Percentiles rank a stretch among this genome's conserved stretches.
Evolutionary conservation across 2,888 invertebrate species (phyloP).

Genomic region (Erebia aethiops): DNA sequence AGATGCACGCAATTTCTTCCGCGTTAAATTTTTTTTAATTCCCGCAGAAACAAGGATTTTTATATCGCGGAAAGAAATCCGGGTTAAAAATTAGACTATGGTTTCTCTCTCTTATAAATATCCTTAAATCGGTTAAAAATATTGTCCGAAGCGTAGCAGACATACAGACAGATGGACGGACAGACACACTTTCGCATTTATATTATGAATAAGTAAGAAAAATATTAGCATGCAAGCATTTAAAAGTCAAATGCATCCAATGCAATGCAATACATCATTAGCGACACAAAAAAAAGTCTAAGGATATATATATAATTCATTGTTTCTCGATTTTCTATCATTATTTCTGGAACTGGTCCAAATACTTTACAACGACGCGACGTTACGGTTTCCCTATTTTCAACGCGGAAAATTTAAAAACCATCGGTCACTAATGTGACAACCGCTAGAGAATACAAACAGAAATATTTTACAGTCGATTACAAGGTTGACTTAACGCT

Average conservation of each 20-base stretch:
- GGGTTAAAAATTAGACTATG: no score
- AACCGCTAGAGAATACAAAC: constrained; percentile 77
- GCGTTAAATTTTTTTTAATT: no score
- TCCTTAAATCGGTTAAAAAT: no score
- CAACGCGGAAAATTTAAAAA: constrained; percentile 81
- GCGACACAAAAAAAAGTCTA: constrained; percentile 45
- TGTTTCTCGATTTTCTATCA: constrained; percentile 73
- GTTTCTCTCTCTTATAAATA: no score
- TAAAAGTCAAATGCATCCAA: constrained; percentile 12
- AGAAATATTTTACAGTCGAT: constrained; percentile 79
- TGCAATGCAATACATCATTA: constrained; percentile 40
- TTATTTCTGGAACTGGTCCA: constrained; percentile 75
- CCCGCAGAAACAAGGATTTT: no score
- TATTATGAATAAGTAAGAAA: no score
- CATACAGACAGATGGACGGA: no score
- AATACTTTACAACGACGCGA: constrained; percentile 74
- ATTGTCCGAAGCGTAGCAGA: no score
- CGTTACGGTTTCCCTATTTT: constrained; percentile 81
- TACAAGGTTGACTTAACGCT: constrained; percentile 61
- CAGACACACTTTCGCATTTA: no score
- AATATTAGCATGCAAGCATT: background rate
- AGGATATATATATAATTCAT: constrained; percentile 49
- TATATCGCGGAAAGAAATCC: no score
- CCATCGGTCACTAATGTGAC: constrained; percentile 81
- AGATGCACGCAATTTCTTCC: no score